Evolutionary conservation across 2,113 vertebrate species (phyloP).

Genomic region (Xiphophorus maculatus): DNA sequence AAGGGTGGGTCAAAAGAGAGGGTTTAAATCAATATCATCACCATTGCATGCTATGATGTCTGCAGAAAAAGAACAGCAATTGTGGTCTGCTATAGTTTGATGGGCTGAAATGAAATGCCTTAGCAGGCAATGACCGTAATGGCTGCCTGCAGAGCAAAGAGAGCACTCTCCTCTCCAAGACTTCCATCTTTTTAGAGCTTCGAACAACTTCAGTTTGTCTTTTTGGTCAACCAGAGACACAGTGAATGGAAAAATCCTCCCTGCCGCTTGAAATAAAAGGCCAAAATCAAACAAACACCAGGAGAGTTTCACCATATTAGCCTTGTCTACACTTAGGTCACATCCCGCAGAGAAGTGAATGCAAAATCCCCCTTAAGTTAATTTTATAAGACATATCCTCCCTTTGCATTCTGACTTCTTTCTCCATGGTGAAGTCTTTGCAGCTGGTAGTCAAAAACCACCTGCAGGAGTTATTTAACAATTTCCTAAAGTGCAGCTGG

Average conservation of each 20-base stretch:
- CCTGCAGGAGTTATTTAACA: slow-evolving; percentile 77
- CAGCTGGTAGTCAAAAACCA: slow-evolving; percentile 67
- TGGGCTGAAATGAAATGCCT: slow-evolving; percentile 54
- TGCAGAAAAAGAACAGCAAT: slow-evolving; percentile 20
- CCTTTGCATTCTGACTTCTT: slow-evolving; percentile 1
- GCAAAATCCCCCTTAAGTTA: slow-evolving; percentile 72
- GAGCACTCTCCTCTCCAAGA: slow-evolving; percentile 71
- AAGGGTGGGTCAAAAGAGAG: slow-evolving; percentile 41
- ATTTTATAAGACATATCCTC: slow-evolving; percentile 32
- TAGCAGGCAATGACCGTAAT: slow-evolving; percentile 66
- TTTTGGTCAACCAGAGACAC: slow-evolving; percentile 55
- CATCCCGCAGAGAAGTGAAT: slow-evolving; percentile 70
- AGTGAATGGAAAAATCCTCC: slow-evolving; percentile 85
- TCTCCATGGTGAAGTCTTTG: slow-evolving; percentile 26
- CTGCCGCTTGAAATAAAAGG: slow-evolving; percentile 87
- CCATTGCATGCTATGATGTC: slow-evolving; percentile 20
- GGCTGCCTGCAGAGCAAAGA: slow-evolving; percentile 79
- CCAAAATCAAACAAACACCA: slow-evolving; percentile 86
- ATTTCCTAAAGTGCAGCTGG: slow-evolving; percentile 55
- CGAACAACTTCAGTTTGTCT: slow-evolving; percentile 52
- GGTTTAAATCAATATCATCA: slow-evolving; percentile 54
- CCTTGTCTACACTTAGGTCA: slow-evolving; percentile 76
- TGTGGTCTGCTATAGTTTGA: slow-evolving; percentile 36
- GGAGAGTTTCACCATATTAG: slow-evolving; percentile 85
- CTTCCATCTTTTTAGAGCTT: slow-evolving; percentile 66